Conservation (phyloP, 2,797 vertebrate genomes). For the Pangasius macronema region DNA sequence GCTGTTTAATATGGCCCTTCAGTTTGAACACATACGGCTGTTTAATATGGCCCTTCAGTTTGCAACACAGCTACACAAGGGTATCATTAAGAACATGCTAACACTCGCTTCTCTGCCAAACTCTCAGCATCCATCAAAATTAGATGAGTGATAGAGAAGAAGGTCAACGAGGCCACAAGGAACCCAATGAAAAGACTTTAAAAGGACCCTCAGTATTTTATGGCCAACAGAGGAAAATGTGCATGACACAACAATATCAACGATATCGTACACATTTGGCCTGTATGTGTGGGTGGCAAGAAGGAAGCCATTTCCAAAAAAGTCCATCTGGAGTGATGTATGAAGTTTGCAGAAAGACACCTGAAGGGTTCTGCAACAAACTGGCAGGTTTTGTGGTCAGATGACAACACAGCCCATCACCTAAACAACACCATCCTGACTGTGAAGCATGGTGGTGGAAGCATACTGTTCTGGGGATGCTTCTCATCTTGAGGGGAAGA, state of each 20-base stretch:
- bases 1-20: too few species aligned
- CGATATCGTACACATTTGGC: background rate
- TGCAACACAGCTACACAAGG: too few species aligned
- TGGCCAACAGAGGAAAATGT: background rate
- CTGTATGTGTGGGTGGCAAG: background rate
- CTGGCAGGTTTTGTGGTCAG: background rate
- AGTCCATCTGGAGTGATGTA: background rate
- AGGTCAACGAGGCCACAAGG: background rate
- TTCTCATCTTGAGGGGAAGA: background rate
- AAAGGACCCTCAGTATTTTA: too few species aligned
- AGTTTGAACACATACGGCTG: background rate
- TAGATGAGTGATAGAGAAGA: too few species aligned
- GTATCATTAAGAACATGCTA: too few species aligned
- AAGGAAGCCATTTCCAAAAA: background rate
- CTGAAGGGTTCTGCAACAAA: background rate
- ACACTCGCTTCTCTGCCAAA: too few species aligned
- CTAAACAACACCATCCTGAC: background rate
- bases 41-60: too few species aligned
- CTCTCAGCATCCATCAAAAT: too few species aligned
- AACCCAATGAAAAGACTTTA: background rate
- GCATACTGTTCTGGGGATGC: background rate
- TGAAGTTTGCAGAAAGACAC: background rate
- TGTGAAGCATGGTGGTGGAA: background rate
- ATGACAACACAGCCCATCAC: background rate
- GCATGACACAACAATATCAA: background rate